Conservation (phyloP, 2,797 vertebrate species). For the Agapornis canus region DNA sequence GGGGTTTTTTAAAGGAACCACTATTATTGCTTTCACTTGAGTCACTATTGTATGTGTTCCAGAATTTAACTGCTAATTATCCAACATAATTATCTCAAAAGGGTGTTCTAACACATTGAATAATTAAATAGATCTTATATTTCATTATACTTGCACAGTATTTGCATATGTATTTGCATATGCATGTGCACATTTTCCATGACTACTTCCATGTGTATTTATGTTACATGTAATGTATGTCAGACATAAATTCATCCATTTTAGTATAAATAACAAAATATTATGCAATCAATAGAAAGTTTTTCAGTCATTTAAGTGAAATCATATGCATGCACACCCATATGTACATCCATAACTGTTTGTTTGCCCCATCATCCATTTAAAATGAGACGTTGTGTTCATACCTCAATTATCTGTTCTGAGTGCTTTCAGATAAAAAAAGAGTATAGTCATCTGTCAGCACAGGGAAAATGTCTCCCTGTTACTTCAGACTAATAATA, state of each 20-base stretch:
- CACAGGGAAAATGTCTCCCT: not conserved
- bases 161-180: not conserved
- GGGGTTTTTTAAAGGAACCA: not conserved
- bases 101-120: not conserved
- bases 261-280: not conserved
- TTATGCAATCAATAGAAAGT: not conserved
- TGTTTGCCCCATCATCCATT: not conserved
- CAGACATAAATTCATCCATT: not conserved
- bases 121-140: conserved; percentile 7
- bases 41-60: not conserved
- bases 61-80: conserved; percentile 47
- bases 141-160: not conserved
- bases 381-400: not conserved
- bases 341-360: not conserved
- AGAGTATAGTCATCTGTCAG: not conserved
- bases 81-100: conserved; percentile 20
- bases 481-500: not conserved
- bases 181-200: not conserved
- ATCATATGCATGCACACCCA: not conserved
- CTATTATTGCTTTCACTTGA: conserved; percentile 13
- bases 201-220: not conserved
- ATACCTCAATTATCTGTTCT: not conserved
- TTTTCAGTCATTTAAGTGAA: not conserved
- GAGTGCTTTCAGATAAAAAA: not conserved
- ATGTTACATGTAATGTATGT: not conserved